Evolutionary conservation across 2,113 vertebrate species (phyloP), one percentile per base, ranked within the genome.

Genomic region (Lampris megalopsis): DNA sequence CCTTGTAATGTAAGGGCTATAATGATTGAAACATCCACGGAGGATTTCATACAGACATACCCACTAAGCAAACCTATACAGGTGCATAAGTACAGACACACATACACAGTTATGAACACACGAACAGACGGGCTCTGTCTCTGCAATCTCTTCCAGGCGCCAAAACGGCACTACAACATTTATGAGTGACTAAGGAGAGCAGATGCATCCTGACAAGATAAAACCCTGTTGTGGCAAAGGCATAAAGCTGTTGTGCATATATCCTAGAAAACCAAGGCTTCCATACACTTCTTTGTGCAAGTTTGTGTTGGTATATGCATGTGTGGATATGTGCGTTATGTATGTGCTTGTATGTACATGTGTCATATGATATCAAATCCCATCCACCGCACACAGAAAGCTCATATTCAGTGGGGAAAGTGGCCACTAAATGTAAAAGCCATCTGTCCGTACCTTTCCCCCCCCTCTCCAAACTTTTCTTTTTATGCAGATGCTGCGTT

Each of bases 151-250:
- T 78, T 75, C 76, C 83, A 65, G 80, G 56, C 64, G 52, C 52
- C 65, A 79, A 69, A 73, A 74, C 68, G 65, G 47, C 62, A 38
- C 48, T 73, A 68, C 77, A 76, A 73, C 71, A 85, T 78, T 82
- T 69, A 79, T 74, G 80, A 72, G 75, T 48, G 64, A 61, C 24
- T 38, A 9, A 38, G 63, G 40, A 48, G 77, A 90, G 68, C 69
- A 78, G 79, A 90, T 90, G 70, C 67, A 71, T 62, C 67, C 68
- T 90, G 89, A 88, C 89, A 92, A 76, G 84, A 79, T 82, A 85
- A 82, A 81, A 84, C 71, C 70, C 66, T 80, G 79, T 63, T 81
- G 80, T 83, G 75, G 74, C 49, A 72, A 77, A 50, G 71, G 67
- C 65, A 71, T 63, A 64, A 77, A 77, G 71, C 76, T 60, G 75